Base-by-base conservation (phyloP, 2,888 invertebrate genomes). In the Ophion ventricosus region DNA sequence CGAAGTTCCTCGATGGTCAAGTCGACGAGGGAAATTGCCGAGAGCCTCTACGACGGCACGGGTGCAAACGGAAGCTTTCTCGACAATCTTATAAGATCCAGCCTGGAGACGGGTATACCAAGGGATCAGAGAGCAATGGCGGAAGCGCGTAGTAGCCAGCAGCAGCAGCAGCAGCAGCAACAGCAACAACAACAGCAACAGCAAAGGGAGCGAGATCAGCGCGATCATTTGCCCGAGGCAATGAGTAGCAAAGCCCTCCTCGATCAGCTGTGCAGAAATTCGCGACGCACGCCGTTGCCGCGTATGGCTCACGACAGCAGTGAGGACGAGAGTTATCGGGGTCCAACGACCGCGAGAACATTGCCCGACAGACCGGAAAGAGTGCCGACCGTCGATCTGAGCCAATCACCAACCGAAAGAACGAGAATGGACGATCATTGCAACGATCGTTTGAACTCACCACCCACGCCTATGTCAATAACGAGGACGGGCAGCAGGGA, bases 81-180 rank as follows among this genome's bases (percentile, higher is more conserved):
- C 74, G 97, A 97, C 91, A 97, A 97, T 74, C 97, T 97, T 89
- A 98, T 98, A 88, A 94, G 97, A 89, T 97, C 97, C 87, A 97
- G 96, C 88, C 94, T 98, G 85, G 97, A 97, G 92, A 95, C 96
- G 54, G 96, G 96, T 5, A 95, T 95, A 88, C 94, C 94, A 29
- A 89, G 93, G 78, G 93, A 93, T 79, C 91, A 92, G 87, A 87
- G 92, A 80, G 87, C 90, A 26, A 85, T 90, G 69, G 87, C 88
- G 5, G 90, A 91, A 59, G 89, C 90, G 63, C 93, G 94, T 56
- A 94, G 91, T 49, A 95, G 95, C 91, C 94, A 94, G 80, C 94
- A 94, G 83, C 93, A 92, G 83, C 94, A 94, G 88, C 95, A 94
- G 88, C 94, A 94, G 72, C 94, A 87, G 17, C 93, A 93, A 80